These are phyloP conservation scores for Holotrichia oblita DNA, from an alignment of 1,140 invertebrate genomes.

Conservation along the genomic window DNA sequence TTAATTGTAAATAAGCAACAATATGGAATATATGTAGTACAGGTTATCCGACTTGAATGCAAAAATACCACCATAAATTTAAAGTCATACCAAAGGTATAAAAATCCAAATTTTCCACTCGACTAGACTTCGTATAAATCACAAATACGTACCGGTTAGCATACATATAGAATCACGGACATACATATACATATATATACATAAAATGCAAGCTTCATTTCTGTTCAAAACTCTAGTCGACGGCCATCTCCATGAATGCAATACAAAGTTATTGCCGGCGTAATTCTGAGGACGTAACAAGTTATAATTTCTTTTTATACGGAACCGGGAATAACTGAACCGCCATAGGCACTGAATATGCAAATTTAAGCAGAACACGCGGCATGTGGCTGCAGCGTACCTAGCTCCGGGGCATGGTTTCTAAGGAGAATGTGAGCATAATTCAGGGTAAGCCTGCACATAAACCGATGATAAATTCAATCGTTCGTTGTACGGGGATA, in stretches of 20 bases:
- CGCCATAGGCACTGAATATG: background rate
- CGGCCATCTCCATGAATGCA: background rate
- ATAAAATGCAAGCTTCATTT: background rate
- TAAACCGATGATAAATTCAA: slow-evolving; percentile 21
- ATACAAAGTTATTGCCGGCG: background rate
- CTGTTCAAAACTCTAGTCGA: background rate
- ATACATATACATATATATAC: background rate
- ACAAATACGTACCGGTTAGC: background rate
- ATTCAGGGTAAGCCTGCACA: background rate
- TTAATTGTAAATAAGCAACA: too few relatives aligned
- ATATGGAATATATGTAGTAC: too few relatives aligned
- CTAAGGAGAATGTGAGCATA: background rate
- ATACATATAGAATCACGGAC: background rate
- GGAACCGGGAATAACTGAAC: background rate
- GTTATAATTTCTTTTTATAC: background rate
- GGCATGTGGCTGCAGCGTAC: background rate
- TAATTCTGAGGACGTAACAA: background rate
- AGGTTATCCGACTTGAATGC: too few relatives aligned
- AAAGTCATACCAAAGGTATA: background rate
- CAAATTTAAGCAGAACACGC: background rate
- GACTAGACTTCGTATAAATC: background rate
- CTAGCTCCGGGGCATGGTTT: background rate
- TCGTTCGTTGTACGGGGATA: background rate
- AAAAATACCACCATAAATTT: background rate
- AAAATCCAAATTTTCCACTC: slow-evolving; percentile 8